These are phyloP conservation scores for Megalops cyprinoides DNA, from an alignment of 2,797 vertebrate genomes.

Conservation along the genomic window DNA sequence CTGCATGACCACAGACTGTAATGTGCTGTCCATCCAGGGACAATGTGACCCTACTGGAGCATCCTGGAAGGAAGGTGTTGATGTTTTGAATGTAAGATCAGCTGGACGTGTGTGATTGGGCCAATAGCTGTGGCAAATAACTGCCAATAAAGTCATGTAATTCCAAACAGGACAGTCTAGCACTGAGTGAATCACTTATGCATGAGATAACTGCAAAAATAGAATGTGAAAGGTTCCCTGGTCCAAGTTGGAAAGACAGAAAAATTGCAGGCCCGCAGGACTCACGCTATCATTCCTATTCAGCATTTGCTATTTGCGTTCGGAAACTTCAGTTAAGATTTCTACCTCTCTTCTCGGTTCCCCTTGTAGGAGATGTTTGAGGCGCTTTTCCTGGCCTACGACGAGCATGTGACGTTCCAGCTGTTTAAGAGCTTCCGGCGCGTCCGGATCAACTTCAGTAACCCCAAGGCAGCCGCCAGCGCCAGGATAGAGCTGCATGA, in stretches of 20 bases:
- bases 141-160: background rate
- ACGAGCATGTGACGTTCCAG: conserved; percentile 84
- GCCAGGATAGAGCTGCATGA: conserved; percentile 87
- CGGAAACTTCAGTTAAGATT: background rate
- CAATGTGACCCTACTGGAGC: no score
- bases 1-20: background rate
- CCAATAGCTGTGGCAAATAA: background rate
- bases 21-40: background rate
- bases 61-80: background rate
- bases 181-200: background rate
- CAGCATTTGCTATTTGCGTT: background rate
- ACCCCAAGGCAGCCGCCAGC: conserved; percentile 81
- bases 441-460: conserved; percentile 83
- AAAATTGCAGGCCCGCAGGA: background rate
- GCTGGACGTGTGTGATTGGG: background rate
- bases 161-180: background rate
- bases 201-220: background rate
- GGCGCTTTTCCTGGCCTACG: conserved; percentile 80
- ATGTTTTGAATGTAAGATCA: background rate
- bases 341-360: conserved; percentile 35
- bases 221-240: background rate
- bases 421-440: conserved; percentile 85
- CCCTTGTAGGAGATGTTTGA: conserved; percentile 82
- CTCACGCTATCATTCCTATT: background rate
- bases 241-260: background rate